phyloP scores from a whole-genome alignment of 2,888 invertebrate genomes.

The Tinea semifulvella region DNA sequence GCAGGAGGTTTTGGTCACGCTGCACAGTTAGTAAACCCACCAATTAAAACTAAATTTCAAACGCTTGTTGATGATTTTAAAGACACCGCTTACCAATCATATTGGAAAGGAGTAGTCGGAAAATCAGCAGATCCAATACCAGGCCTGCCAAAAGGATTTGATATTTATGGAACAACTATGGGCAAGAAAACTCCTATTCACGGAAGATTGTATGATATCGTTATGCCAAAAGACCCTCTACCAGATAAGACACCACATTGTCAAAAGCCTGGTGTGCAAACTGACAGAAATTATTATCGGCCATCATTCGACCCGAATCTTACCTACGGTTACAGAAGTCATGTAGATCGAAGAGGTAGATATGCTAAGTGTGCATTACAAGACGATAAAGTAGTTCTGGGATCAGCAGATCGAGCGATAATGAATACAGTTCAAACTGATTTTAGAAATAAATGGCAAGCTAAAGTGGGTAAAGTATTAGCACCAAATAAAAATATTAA shows the following conservation, averaged over 20 bases:
- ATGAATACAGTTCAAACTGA: constrained; percentile 49
- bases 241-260: constrained; percentile 35
- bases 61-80: constrained; percentile 41
- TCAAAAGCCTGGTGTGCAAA: constrained; percentile 34
- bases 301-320: constrained; percentile 48
- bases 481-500: constrained; percentile 58
- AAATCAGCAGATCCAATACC: constrained; percentile 36
- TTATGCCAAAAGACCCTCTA: constrained; percentile 41
- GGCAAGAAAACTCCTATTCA: constrained; percentile 35
- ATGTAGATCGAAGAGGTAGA: constrained; percentile 52
- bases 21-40: constrained; percentile 36
- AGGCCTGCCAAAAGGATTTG: constrained; percentile 47
- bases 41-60: constrained; percentile 42
- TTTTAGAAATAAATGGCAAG: constrained; percentile 28
- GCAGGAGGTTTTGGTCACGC: constrained; percentile 35
- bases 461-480: constrained; percentile 43
- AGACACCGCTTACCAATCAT: constrained; percentile 41
- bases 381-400: constrained; percentile 39
- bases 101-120: constrained; percentile 44
- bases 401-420: constrained; percentile 36
- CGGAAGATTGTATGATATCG: constrained; percentile 42
- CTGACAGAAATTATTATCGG: constrained; percentile 36
- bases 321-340: constrained; percentile 50
- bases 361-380: constrained; percentile 52
- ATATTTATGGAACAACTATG: constrained; percentile 35